Evolutionary conservation across 2,113 vertebrate genomes (phyloP), one percentile per base, ranked within the genome.

Genomic region (Lophochroa leadbeateri): DNA sequence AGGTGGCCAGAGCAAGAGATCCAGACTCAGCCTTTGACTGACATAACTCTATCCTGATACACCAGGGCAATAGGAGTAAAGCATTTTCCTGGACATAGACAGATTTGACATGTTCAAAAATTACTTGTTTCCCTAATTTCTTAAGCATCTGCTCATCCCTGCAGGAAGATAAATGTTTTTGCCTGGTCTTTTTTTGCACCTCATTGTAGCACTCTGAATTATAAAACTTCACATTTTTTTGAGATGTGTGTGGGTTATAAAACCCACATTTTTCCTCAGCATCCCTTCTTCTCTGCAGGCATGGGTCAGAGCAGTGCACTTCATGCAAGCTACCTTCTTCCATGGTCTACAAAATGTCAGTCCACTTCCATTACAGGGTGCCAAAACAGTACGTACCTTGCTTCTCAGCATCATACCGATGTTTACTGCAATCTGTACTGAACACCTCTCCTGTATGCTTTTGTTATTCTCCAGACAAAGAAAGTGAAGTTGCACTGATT

Each of bases 51-150:
- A 2, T 0, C 33, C 86, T 55, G 70, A 68, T 17, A 27, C 17
- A 20, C 14, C 10, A 25, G 8, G 41, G 6, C 0, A 6, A n/a
- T 0, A 23, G 70, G 11, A 88, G 19, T 49, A 16, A 76, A 85
- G 29, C 2, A 2, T 68, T 89, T 80, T 64, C 33, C 53, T 60
- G 39, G 52, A 18, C 1, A 1, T 6, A 58, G 21, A 41, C 21
- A 75, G 41, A 63, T n/a, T 21, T 65, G 20, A 44, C 12, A 17
- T 21, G 9, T 35, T 65, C 20, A 85, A 64, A 92, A 92, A 33
- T 19, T 0, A 35, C 35, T 87, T 43, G 6, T 64, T 83, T 69
- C 63, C 5, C 44, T 37, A 17, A 41, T 80, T 57, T 41, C 52
- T 90, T 79, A 61, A 91, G 33, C 7, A 57, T 15, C 17, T 64